Base-by-base conservation (phyloP, 1,140 invertebrate genomes). In the Neuroterus valhalla region DNA sequence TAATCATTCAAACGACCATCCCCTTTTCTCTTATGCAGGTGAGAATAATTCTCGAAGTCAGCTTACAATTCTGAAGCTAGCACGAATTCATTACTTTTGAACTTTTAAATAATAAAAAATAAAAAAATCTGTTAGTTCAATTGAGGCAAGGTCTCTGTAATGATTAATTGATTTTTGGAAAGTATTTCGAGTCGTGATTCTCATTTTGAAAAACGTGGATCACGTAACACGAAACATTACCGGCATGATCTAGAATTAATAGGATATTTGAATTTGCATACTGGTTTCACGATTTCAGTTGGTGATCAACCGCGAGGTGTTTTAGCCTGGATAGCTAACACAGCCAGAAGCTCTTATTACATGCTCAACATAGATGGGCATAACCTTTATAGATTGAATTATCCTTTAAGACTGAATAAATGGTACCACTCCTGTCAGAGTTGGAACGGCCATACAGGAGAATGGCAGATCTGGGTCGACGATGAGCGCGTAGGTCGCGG, bases 401-500 rank as follows among this genome's bases (percentile, higher is more conserved):
- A 96, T 88, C 95, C 95, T 15, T 83, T 96, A 67, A 92, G 94
- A 80, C 89, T 95, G 78, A 94, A 95, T 88, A 92, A 93, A 86
- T 96, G 95, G 95, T 96, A 96, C 88, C 95, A 96, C 86, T 93
- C 94, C 14, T 96, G 95, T 82, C 93, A 95, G 80, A 96, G 95
- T 70, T 96, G 95, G 95, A 96, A 96, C 85, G 95, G 95, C 31
- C 94, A 93, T 81, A 95, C 95, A 12, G 95, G 95, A 52, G 95
- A 96, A 88, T 96, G 95, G 95, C 95, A 96, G 89, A 93, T 96
- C 70, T 96, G 95, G 95, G 93, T 96, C 55, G 95, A 96, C 86
- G 93, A 93, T 31, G 95, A 96, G 85, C 91, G 95, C 76, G 94
- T 96, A 26, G 95, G 95, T 74, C 91, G 95, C 83, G 95, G 95